These are phyloP conservation scores for Rhagonycha fulva DNA, from an alignment of 2,888 invertebrate species.

Conservation along the genomic window DNA sequence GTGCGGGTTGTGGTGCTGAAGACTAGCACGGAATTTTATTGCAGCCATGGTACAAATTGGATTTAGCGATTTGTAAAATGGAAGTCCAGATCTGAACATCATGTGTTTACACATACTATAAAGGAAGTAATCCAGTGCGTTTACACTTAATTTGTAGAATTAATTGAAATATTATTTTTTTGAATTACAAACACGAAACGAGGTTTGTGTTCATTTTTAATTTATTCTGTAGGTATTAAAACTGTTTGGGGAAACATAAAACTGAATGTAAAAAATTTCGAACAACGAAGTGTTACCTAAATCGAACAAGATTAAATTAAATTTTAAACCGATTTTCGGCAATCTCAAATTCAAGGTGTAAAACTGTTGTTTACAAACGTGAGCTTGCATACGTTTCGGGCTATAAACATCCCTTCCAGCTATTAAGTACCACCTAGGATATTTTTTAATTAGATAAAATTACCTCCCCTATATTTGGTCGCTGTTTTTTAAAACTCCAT, in stretches of 20 bases:
- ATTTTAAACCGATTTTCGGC: background rate
- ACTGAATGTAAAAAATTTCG: background rate
- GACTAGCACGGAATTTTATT: too few species aligned
- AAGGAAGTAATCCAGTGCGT: too few species aligned
- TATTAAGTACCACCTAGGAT: background rate
- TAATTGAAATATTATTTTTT: background rate
- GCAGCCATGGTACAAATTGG: too few species aligned
- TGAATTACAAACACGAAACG: background rate
- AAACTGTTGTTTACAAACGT: background rate
- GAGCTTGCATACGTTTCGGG: background rate
- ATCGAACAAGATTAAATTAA: background rate
- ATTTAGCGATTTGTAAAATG: too few species aligned
- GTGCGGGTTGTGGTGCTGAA: too few species aligned
- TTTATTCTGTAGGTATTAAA: background rate
- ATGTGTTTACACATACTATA: too few species aligned
- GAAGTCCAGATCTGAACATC: too few species aligned
- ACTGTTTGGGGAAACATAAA: background rate
- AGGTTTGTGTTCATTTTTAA: background rate
- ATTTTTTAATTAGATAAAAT: background rate
- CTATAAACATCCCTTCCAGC: background rate
- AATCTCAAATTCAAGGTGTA: background rate
- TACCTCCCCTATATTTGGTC: background rate
- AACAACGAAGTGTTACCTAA: background rate
- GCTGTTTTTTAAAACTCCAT: background rate
- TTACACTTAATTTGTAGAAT: background rate